Base-by-base conservation (phyloP, 2,888 invertebrate species). In the Chloromyia formosa region DNA sequence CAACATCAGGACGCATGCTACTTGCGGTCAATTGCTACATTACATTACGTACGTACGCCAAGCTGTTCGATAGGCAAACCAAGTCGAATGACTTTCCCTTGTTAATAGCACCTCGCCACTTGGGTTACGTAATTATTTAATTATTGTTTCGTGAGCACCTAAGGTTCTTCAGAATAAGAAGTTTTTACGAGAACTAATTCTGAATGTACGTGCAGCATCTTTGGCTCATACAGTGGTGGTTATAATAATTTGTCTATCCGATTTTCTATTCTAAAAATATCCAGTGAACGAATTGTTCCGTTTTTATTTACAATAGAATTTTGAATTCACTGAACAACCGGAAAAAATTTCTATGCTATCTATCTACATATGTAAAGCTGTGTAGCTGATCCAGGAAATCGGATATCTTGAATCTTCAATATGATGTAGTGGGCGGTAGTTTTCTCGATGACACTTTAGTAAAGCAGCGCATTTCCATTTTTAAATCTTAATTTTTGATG, bases 101-200 rank as follows among this genome's bases (percentile, higher is more conserved):
- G 62, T 73, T 75, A 75, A 75, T 75, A 62, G 74, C 71, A 56
- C 45, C 74, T 62, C 45, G 76, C 76, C 76, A 76, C 74, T 74
- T 64, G 76, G 71, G 64, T 76, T 76, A 74, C 76, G 76, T 76
- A 76, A 76, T 74, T 76, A 74, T 76, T 62, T 76, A 76, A 76
- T 76, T 71, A 74, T 71, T 45, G 71, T 56, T 74, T 45, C 61
- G 40, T 54, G 62, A 16, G 66, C 64, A 64, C 61, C 73, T 56
- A 4, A 56, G 10, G 16, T 16, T 54, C 54, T 54, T 12, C 7
- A n/a, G 18, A 56, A 56, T 16, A 18, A 49, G 49, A 49, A 49
- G 49, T n/a, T 49, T 49, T 10, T 49, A 7, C 49, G 10, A n/a
- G 49, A 5, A 42, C 42, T n/a, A 49, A 5, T n/a, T 12, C 49